These are phyloP conservation scores for Heliocidaris erythrogramma DNA, from an alignment of 35 echinoderm and acorn worm genomes.

Conservation along the genomic window DNA sequence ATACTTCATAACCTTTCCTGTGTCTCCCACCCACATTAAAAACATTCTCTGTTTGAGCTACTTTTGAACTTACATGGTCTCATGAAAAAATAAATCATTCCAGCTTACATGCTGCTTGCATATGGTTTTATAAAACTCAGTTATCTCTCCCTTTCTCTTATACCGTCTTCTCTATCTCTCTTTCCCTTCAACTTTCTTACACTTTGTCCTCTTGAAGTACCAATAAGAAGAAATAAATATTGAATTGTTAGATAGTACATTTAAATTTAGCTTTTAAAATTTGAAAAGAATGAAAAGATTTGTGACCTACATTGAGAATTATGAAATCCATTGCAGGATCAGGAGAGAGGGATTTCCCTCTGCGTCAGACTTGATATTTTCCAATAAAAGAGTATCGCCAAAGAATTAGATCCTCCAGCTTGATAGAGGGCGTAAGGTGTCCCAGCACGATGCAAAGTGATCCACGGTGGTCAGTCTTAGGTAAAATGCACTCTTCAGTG, in stretches of 20 bases:
- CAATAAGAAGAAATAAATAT: neutral
- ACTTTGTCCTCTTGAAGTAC: neutral
- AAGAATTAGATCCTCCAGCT: slow-evolving; percentile 9
- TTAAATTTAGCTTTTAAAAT: neutral
- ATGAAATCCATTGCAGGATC: slow-evolving; percentile 37
- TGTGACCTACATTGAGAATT: slow-evolving; percentile 35
- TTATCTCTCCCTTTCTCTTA: neutral
- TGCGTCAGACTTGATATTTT: neutral
- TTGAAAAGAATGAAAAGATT: neutral
- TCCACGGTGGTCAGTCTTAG: neutral
- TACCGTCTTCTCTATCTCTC: neutral
- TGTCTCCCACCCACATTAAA: neutral
- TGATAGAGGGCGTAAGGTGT: neutral
- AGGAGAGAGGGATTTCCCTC: slow-evolving; percentile 13
- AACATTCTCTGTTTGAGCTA: neutral
- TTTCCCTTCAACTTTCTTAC: neutral
- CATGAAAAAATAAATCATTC: neutral
- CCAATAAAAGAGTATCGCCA: neutral
- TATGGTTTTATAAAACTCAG: neutral
- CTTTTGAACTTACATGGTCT: neutral
- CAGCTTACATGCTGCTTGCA: neutral
- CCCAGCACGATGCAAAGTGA: neutral
- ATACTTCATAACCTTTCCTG: neutral
- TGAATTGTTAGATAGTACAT: neutral
- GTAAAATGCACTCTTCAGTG: neutral